These are phyloP conservation scores for Aspidiotus destructor DNA, from an alignment of 2,888 invertebrate genomes.

Conservation along the genomic window DNA sequence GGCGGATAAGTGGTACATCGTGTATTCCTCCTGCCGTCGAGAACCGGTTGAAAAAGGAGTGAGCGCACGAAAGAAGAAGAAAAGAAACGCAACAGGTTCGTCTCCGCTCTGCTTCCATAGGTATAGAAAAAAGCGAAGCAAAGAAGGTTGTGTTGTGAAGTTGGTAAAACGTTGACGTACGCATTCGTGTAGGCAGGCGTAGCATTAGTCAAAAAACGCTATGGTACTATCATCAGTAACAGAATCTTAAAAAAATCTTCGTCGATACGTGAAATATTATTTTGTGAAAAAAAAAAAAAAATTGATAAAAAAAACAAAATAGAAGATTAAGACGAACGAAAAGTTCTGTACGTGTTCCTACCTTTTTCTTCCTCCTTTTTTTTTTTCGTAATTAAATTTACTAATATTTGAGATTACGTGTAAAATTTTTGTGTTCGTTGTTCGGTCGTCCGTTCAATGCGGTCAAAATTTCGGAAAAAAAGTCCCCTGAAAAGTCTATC, in stretches of 20 bases:
- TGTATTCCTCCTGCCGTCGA: conserved; percentile 16
- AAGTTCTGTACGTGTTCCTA: conserved; percentile 11
- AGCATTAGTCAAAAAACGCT: conserved; percentile 7
- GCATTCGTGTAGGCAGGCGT: conserved; percentile 26
- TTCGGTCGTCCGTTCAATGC: conserved; percentile 5
- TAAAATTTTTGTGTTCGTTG: not conserved
- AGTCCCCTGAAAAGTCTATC: conserved; percentile 1
- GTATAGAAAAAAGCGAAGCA: conserved; percentile 5
- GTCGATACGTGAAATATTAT: conserved; percentile 23
- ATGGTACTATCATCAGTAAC: conserved; percentile 5
- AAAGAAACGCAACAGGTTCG: conserved; percentile 29
- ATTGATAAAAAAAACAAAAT: not conserved
- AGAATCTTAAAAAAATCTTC: conserved; percentile 20
- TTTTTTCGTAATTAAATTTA: not conserved
- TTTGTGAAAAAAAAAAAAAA: conserved; percentile 13
- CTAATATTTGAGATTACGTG: conserved; percentile 5
- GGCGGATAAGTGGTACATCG: conserved; percentile 6
- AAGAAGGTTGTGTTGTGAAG: conserved; percentile 8
- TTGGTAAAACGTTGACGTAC: conserved; percentile 9
- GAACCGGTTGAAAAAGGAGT: conserved; percentile 13
- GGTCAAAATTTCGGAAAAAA: conserved; percentile 8
- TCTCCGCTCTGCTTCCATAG: conserved; percentile 18
- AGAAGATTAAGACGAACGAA: not conserved
- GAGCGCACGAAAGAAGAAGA: conserved; percentile 15
- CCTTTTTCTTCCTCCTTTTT: not conserved